Percentiles rank a stretch among this genome's conserved stretches.
phyloP scores from a whole-genome alignment of 2,888 invertebrate genomes.

The Arrhopalites spinosus region DNA sequence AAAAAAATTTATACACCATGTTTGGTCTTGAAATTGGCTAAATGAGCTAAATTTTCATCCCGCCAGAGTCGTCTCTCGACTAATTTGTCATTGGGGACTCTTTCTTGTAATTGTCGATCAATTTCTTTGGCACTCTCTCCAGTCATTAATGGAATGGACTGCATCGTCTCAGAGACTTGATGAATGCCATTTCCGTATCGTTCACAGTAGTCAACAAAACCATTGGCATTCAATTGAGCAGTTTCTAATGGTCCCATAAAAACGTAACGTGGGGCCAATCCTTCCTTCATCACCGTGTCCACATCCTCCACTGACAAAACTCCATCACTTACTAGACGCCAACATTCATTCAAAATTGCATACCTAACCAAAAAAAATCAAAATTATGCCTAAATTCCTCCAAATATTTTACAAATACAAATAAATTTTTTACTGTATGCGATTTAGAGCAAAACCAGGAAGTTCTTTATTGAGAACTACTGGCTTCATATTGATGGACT shows the following conservation, averaged over 20 bases:
- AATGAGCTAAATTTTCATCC: constrained; percentile 78
- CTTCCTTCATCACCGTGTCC: constrained; percentile 92
- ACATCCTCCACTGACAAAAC: constrained; percentile 85
- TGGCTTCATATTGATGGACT: constrained; percentile 89
- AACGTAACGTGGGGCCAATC: constrained; percentile 92
- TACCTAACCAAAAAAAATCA: constrained; percentile 66
- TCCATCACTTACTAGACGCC: constrained; percentile 82
- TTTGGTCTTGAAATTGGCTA: constrained; percentile 78
- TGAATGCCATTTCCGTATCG: constrained; percentile 68
- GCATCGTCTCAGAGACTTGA: constrained; percentile 73
- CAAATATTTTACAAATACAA: no score
- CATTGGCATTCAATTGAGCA: constrained; percentile 92
- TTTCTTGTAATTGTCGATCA: constrained; percentile 72
- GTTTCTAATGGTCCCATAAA: constrained; percentile 94
- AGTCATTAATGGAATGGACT: constrained; percentile 74
- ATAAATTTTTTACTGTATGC: constrained; percentile 72
- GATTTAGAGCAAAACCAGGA: constrained; percentile 89
- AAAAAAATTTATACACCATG: constrained; percentile 41
- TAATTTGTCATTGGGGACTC: constrained; percentile 75
- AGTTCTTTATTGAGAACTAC: constrained; percentile 84
- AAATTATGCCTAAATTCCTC: no score
- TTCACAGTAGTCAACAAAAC: constrained; percentile 70
- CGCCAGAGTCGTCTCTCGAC: constrained; percentile 79
- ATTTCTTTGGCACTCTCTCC: constrained; percentile 71
- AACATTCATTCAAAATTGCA: constrained; percentile 89